Evolutionary conservation across 35 echinoderm and acorn worm species (phyloP).

Genomic region (Ptychodera flava): DNA sequence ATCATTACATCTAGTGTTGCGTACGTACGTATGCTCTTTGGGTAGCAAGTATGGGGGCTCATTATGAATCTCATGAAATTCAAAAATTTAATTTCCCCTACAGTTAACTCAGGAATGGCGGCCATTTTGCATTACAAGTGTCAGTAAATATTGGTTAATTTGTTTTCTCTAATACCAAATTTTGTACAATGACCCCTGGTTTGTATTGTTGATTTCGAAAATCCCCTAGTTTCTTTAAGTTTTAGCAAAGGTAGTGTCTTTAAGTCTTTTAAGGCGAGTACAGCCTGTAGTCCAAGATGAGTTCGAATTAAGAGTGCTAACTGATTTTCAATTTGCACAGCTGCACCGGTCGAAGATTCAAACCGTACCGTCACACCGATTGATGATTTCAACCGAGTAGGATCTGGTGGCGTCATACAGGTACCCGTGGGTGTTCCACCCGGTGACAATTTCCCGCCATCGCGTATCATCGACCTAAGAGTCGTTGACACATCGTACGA

Average conservation of each 20-base stretch:
- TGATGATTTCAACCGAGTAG: slow-evolving; percentile 19
- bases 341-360: background rate
- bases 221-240: too few species aligned
- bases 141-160: background rate
- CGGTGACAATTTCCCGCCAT: background rate
- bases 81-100: too few species aligned
- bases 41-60: too few species aligned
- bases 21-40: too few species aligned
- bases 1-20: too few species aligned
- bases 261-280: background rate
- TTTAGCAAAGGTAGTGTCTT: background rate
- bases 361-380: background rate
- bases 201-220: too few species aligned
- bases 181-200: too few species aligned
- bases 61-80: too few species aligned
- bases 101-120: too few species aligned
- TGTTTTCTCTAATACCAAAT: background rate
- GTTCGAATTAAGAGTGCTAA: background rate
- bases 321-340: background rate
- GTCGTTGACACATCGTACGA: background rate
- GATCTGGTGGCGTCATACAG: background rate
- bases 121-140: too few species aligned
- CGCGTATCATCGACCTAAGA: background rate
- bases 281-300: background rate
- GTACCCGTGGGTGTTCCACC: background rate